Evolutionary conservation across 2,888 invertebrate genomes (phyloP).

Genomic region (Chymomyza procnemis): DNA sequence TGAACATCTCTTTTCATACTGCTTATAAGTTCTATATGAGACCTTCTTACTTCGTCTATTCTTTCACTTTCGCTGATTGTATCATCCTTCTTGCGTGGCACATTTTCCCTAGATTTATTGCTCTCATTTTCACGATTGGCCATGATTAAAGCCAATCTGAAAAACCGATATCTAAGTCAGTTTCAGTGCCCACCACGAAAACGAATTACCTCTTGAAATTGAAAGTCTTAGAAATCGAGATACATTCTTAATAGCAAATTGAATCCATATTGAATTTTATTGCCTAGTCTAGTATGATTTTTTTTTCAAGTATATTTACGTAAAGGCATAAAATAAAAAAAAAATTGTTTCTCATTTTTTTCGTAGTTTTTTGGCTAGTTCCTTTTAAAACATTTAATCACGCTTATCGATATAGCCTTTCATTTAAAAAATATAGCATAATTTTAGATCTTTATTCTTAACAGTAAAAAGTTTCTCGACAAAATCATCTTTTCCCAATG

Average conservation of each 20-base stretch:
- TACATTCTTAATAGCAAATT: background rate
- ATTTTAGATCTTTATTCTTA: no score
- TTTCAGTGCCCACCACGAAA: constrained; percentile 31
- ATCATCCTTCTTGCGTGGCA: constrained; percentile 32
- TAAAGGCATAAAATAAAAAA: no score
- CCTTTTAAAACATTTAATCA: no score
- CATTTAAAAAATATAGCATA: no score
- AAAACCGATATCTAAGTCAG: background rate
- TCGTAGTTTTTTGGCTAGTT: no score
- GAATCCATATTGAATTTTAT: constrained; percentile 5
- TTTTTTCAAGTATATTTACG: no score
- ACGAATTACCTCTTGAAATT: no score
- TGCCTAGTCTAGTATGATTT: constrained; percentile 14
- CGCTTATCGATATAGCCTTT: no score
- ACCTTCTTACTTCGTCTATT: background rate
- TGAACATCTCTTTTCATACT: background rate
- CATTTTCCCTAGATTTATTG: background rate
- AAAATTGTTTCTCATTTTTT: no score
- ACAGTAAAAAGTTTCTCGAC: no score
- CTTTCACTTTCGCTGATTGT: constrained; percentile 32
- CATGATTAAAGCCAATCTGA: background rate
- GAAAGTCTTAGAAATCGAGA: background rate
- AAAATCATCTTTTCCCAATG: no score
- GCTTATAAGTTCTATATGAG: no score
- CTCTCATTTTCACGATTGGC: background rate